A percentile compares a stretch with the other conserved stretches of the same genome.
Conservation (phyloP, 2,888 invertebrate species). For the Melitaea athalia region DNA sequence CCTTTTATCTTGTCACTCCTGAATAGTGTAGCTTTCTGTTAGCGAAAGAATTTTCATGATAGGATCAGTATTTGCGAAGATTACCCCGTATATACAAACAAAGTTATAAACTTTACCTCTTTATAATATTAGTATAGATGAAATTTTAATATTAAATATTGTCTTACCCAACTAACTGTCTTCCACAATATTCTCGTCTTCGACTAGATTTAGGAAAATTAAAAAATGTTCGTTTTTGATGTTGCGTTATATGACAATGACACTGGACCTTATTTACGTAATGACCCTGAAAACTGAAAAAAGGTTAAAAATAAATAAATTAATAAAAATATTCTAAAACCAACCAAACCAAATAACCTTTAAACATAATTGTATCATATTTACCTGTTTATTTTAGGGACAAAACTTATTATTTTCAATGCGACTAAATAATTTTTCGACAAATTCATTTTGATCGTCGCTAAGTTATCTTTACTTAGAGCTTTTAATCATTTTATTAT, state of each 20-base stretch:
- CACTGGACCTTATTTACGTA: conserved; percentile 71
- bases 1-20: too few species aligned
- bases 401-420: conserved; percentile 14
- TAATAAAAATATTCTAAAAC: background rate
- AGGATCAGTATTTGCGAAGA: too few species aligned
- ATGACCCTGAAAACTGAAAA: conserved; percentile 77
- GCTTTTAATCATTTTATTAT: background rate
- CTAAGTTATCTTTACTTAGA: background rate
- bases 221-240: conserved; percentile 62
- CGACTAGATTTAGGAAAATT: conserved; percentile 67
- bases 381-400: conserved; percentile 26
- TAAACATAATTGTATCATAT: background rate
- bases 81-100: too few species aligned
- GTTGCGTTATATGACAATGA: conserved; percentile 62
- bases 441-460: conserved; percentile 27
- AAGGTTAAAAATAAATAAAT: conserved; percentile 9
- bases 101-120: too few species aligned
- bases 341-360: too few species aligned
- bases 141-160: too few species aligned
- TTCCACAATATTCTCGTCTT: conserved; percentile 86
- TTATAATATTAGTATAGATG: too few species aligned
- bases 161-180: conserved; percentile 87
- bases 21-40: too few species aligned
- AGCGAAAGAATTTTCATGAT: too few species aligned
- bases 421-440: conserved; percentile 27